These are phyloP conservation scores for Haliaeetus leucogaster DNA, from an alignment of 2,113 vertebrate genomes.

Conservation along the genomic window DNA sequence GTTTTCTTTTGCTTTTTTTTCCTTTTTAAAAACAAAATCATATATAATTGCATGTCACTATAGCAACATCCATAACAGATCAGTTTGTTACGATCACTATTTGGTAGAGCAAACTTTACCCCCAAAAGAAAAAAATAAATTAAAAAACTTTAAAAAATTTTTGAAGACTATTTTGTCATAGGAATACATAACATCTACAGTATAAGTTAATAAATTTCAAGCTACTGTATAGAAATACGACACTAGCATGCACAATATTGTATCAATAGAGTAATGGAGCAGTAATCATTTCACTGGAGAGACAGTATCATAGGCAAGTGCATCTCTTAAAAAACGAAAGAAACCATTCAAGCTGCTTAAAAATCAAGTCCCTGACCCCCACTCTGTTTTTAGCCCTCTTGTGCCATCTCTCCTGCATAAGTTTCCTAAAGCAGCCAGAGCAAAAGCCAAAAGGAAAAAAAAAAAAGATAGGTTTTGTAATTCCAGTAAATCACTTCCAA, in stretches of 20 bases:
- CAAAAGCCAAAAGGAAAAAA: conserved; percentile 57
- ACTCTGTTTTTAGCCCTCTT: conserved; percentile 73
- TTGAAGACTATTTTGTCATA: conserved; percentile 93
- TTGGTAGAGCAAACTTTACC: conserved; percentile 92
- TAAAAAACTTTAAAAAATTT: conserved; percentile 87
- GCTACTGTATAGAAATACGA: conserved; percentile 99
- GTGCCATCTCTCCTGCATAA: conserved; percentile 65
- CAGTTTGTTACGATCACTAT: conserved; percentile 94
- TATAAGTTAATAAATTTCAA: conserved; percentile 98
- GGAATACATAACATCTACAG: conserved; percentile 98
- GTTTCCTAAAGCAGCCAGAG: conserved; percentile 78
- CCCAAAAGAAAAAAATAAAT: conserved; percentile 86
- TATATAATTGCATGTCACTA: conserved; percentile 94
- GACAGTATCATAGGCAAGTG: conserved; percentile 95
- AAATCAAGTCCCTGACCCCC: conserved; percentile 76
- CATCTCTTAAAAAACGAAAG: conserved; percentile 86
- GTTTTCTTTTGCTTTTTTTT: conserved; percentile 75
- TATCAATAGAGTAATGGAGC: conserved; percentile 95
- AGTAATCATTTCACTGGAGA: conserved; percentile 94
- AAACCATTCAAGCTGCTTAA: conserved; percentile 88
- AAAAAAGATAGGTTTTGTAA: conserved; percentile 71
- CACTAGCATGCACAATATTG: conserved; percentile 99
- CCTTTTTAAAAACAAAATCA: conserved; percentile 81
- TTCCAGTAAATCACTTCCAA: conserved; percentile 83
- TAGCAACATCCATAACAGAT: conserved; percentile 93